These are phyloP conservation scores for Dipodomys spectabilis DNA, from an alignment of 2,113 vertebrate genomes.

Conservation along the genomic window DNA sequence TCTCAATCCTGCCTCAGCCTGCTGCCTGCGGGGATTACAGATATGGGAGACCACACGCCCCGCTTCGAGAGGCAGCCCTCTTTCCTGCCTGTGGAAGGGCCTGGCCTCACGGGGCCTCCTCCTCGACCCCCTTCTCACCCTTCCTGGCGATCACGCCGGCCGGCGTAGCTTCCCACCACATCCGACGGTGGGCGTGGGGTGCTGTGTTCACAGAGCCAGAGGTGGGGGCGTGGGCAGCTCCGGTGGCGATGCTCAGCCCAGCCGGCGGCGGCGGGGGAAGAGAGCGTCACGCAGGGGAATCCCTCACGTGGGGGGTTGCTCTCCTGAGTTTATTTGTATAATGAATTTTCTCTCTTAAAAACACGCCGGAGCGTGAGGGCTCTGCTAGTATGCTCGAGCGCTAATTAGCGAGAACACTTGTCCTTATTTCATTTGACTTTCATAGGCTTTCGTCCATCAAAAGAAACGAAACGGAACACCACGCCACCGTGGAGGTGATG, in stretches of 20 bases:
- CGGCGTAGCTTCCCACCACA: no score
- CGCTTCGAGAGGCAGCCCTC: neutral
- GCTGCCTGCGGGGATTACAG: neutral
- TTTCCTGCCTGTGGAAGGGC: neutral
- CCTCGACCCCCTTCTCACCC: no score
- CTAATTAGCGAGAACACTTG: slow-evolving; percentile 82
- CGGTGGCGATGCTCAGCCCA: no score
- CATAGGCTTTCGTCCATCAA: slow-evolving; percentile 78
- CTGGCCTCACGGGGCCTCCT: no score
- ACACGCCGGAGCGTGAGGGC: slow-evolving; percentile 69
- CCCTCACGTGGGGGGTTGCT: slow-evolving; percentile 45
- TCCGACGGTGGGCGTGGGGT: no score
- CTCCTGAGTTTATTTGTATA: slow-evolving; percentile 78
- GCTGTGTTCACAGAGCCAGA: no score
- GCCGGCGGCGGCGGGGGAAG: neutral
- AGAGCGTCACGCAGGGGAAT: slow-evolving; percentile 68
- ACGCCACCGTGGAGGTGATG: slow-evolving; percentile 61
- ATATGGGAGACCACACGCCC: rapidly evolving
- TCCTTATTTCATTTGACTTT: slow-evolving; percentile 83
- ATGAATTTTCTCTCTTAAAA: slow-evolving; percentile 76
- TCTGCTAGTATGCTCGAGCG: slow-evolving; percentile 76
- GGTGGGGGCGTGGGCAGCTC: no score
- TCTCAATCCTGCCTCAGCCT: no score
- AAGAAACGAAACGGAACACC: neutral
- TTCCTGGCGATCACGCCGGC: no score